Percentiles rank a stretch among this genome's conserved stretches.
Evolutionary conservation across 1,140 invertebrate species (phyloP).

Genomic region (Drosophila arawakana): DNA sequence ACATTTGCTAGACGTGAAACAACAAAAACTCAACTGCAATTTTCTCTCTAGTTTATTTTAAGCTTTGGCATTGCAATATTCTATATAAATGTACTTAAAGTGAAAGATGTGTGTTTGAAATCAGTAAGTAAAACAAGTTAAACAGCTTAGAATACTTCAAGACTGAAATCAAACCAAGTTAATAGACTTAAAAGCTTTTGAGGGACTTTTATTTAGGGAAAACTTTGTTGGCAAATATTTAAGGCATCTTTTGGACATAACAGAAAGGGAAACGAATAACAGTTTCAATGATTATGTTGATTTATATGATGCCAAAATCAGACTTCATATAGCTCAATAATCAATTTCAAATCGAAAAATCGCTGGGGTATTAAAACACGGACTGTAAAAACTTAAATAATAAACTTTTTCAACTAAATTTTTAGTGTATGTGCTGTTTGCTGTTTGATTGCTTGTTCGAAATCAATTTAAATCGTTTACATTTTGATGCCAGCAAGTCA

Average conservation of each 20-base stretch:
- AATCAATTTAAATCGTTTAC: constrained; percentile 67
- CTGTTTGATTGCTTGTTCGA: constrained; percentile 53
- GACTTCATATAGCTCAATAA: not conserved
- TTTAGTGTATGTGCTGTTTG: constrained; percentile 33
- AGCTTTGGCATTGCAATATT: not conserved
- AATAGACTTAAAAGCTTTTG: no score
- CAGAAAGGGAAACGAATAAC: no score
- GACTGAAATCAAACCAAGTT: no score
- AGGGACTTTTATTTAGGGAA: no score
- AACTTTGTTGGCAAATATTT: no score
- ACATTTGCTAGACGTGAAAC: constrained; percentile 33
- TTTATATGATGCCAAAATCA: not conserved
- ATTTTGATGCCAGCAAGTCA: not conserved
- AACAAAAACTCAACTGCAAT: not conserved
- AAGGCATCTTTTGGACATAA: no score
- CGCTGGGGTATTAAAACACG: not conserved
- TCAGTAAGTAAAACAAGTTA: no score
- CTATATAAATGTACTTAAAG: no score
- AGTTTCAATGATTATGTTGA: no score
- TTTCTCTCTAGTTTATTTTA: constrained; percentile 12
- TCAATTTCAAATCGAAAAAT: not conserved
- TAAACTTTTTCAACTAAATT: constrained; percentile 20
- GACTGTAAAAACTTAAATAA: constrained; percentile 22
- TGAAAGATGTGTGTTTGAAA: no score
- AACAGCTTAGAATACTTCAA: no score